A percentile compares a stretch with the other conserved stretches of the same genome.
These are phyloP conservation scores for Drosophila fuyamai DNA, from an alignment of 1,140 invertebrate species.

Conservation along the genomic window DNA sequence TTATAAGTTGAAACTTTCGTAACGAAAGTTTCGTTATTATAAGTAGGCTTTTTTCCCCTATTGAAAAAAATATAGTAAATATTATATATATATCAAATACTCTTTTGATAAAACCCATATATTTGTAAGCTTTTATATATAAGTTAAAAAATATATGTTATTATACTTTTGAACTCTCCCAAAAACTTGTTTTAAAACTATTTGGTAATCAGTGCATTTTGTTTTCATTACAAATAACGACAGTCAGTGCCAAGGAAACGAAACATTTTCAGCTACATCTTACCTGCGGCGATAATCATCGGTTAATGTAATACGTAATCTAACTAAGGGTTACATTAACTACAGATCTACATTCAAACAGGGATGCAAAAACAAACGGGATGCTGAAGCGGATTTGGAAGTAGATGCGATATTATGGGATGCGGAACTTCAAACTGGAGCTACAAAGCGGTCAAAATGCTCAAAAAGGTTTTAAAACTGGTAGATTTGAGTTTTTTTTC, in stretches of 20 bases:
- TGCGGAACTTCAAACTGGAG: conserved; percentile 19
- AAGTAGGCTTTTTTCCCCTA: no score
- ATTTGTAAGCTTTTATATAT: no score
- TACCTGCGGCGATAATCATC: conserved; percentile 33
- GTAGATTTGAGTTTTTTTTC: conserved; percentile 2
- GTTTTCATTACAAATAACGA: conserved; percentile 7
- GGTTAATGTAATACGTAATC: conserved; percentile 6
- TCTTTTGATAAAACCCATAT: background rate
- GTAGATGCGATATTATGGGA: conserved; percentile 15
- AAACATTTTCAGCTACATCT: conserved; percentile 20
- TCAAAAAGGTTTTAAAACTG: conserved; percentile 10
- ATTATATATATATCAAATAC: background rate
- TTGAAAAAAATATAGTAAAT: no score
- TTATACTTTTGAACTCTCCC: background rate
- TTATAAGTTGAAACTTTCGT: no score
- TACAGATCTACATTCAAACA: conserved; percentile 25
- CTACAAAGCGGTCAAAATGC: conserved; percentile 37
- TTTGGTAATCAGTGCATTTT: conserved; percentile 16
- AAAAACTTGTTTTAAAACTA: background rate
- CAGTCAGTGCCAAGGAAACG: conserved; percentile 14
- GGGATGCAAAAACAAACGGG: conserved; percentile 23
- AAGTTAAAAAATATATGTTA: background rate
- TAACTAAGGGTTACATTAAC: conserved; percentile 11
- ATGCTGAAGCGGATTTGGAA: conserved; percentile 14
- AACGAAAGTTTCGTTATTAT: no score